phyloP scores from a whole-genome alignment of 1,140 invertebrate species.

The Kradibia gibbosae region DNA sequence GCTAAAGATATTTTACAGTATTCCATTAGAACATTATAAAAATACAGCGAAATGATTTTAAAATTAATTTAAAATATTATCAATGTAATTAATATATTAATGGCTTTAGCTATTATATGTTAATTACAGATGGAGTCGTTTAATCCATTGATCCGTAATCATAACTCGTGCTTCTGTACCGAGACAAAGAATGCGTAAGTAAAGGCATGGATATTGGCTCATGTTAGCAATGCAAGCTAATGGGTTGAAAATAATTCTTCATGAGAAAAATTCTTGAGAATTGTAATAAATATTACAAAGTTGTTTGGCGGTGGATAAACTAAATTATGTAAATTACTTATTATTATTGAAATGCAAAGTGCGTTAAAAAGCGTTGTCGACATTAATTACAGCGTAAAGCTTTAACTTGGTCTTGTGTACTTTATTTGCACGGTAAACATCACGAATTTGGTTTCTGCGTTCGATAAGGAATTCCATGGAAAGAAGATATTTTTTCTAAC shows the following conservation, averaged over 20 bases:
- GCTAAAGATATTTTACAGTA: too few relatives aligned
- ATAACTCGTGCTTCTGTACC: neutral
- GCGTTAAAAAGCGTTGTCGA: constrained; percentile 24
- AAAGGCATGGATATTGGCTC: neutral
- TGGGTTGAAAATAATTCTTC: neutral
- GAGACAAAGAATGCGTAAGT: neutral
- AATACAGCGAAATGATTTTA: too few relatives aligned
- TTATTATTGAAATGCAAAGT: constrained; percentile 28
- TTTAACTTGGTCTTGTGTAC: constrained; percentile 9
- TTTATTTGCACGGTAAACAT: constrained; percentile 28
- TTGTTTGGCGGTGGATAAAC: constrained; percentile 14
- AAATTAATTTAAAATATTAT: too few relatives aligned
- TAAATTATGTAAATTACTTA: constrained; percentile 33
- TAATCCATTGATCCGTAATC: constrained; percentile 13
- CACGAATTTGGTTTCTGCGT: neutral
- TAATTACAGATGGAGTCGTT: constrained; percentile 1
- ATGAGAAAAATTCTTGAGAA: too few relatives aligned
- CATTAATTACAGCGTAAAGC: constrained; percentile 28
- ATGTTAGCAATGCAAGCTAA: constrained; percentile 2
- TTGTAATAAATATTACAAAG: constrained; percentile 19
- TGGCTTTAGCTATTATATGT: neutral
- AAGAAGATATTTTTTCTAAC: neutral
- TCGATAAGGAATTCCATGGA: constrained; percentile 13
- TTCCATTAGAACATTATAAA: too few relatives aligned
- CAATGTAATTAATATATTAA: neutral